Base-by-base conservation (phyloP, 1,140 invertebrate genomes). In the Cotesia typhae region DNA sequence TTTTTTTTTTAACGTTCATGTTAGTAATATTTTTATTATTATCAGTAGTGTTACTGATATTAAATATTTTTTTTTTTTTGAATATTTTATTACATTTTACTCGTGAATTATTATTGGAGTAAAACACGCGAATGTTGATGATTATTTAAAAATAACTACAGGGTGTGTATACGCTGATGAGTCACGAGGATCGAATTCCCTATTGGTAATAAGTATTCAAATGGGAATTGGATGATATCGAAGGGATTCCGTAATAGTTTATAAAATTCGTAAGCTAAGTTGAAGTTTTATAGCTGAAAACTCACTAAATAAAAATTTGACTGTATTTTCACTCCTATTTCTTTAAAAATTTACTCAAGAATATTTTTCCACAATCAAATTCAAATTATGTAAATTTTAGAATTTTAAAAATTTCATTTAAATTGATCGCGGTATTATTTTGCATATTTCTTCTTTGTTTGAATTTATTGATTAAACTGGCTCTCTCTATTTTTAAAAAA, bases 191-290 rank as follows among this genome's bases (percentile, higher is more conserved):
- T 41, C 10, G 36, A 37, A 38, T 14, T 38, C n/a, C 38, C 38
- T 35, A 65, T 65, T 65, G 63, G 35, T 4, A 41, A 65, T 65
- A 65, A 65, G 7, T 20, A 41, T 65, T 65, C 37, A 65, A 47
- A 65, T 65, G 63, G 35, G 63, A 65, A 65, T 41, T 65, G 36
- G 36, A 65, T 61, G 59, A 14, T 65, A 37, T 65, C 17, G 37
- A 65, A 47, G 12, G 63, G 38, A 65, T 38, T 12, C 10, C 37
- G n/a, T 20, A 47, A 65, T 9, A 47, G 6, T 47, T 47, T 6
- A 47, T 47, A 47, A 47, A 47, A 47, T 47, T 47, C 41, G 10
- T 10, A 47, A 47, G 10, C 12, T 38, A 28, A 28, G 14, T 6
- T 60, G 28, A n/a, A 55, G 53, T 20, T 57, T 57, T 5, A 57